phyloP scores from a whole-genome alignment of 2,888 invertebrate species.

The Trissonchulus latispiculum region DNA sequence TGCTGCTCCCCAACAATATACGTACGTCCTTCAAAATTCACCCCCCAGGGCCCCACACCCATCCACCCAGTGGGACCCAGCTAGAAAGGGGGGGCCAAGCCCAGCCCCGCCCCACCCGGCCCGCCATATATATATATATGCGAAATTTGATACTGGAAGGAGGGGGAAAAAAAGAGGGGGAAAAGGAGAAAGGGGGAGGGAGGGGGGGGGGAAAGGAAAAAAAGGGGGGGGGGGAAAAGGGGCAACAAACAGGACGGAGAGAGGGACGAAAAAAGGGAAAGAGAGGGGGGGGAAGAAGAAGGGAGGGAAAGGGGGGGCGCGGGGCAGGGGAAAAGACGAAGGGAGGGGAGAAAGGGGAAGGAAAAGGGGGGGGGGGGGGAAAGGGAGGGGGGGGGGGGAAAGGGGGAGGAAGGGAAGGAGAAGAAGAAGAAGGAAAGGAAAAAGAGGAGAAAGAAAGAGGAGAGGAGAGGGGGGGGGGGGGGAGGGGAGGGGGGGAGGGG shows the following conservation, averaged over 20 bases:
- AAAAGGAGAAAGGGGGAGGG: not conserved
- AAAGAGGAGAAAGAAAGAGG: not conserved
- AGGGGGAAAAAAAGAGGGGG: constrained; percentile 6
- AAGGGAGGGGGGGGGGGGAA: constrained; percentile 5
- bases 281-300: not conserved
- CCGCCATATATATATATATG: too few species aligned
- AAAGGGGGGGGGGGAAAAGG: not conserved
- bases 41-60: too few species aligned
- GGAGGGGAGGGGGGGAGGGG: not conserved
- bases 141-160: too few species aligned
- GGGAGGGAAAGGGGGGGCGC: not conserved
- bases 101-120: too few species aligned
- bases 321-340: constrained; percentile 8
- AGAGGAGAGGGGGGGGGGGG: not conserved
- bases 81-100: too few species aligned
- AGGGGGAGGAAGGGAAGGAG: constrained; percentile 3
- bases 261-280: constrained; percentile 12
- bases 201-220: not conserved
- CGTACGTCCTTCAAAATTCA: too few species aligned
- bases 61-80: too few species aligned
- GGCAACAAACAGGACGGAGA: not conserved
- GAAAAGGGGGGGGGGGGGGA: not conserved
- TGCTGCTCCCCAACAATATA: too few species aligned
- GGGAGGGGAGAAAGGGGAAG: constrained; percentile 11
- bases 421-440: not conserved